phyloP scores from a whole-genome alignment of 2,888 invertebrate genomes.

The Troides oblongomaculatus region DNA sequence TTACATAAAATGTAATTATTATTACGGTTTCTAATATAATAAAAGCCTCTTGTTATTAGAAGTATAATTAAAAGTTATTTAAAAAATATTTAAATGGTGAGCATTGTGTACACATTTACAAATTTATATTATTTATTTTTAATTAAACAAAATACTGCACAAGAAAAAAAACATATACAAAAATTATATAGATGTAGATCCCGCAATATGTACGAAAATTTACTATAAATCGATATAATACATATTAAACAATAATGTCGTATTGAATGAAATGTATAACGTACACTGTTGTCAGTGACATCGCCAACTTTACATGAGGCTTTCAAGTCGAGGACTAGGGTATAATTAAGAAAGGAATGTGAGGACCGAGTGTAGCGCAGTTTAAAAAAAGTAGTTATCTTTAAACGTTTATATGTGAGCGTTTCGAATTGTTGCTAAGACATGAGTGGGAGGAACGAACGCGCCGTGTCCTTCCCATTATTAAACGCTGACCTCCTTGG shows the following conservation, averaged over 20 bases:
- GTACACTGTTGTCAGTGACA: slow-evolving; percentile 29
- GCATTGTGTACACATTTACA: neutral
- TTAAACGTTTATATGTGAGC: slow-evolving; percentile 34
- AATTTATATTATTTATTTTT: no score
- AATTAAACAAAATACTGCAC: no score
- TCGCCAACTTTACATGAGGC: slow-evolving; percentile 45
- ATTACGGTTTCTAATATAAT: neutral
- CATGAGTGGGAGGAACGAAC: slow-evolving; percentile 21
- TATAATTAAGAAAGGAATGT: slow-evolving; percentile 45
- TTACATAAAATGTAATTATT: neutral
- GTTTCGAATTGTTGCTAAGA: slow-evolving; percentile 31
- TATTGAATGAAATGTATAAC: neutral
- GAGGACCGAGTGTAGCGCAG: slow-evolving; percentile 32
- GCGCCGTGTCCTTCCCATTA: slow-evolving; percentile 23
- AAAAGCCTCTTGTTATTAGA: neutral
- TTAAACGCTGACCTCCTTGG: slow-evolving; percentile 11
- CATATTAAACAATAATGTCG: no score
- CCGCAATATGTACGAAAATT: no score
- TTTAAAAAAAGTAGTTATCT: slow-evolving; percentile 34
- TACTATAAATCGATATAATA: no score
- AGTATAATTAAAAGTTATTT: neutral
- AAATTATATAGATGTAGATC: no score
- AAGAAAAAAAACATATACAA: no score
- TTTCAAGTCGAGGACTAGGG: slow-evolving; percentile 40
- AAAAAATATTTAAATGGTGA: neutral